Conservation (phyloP, 1,140 invertebrate species). For the Neuroterus valhalla region DNA sequence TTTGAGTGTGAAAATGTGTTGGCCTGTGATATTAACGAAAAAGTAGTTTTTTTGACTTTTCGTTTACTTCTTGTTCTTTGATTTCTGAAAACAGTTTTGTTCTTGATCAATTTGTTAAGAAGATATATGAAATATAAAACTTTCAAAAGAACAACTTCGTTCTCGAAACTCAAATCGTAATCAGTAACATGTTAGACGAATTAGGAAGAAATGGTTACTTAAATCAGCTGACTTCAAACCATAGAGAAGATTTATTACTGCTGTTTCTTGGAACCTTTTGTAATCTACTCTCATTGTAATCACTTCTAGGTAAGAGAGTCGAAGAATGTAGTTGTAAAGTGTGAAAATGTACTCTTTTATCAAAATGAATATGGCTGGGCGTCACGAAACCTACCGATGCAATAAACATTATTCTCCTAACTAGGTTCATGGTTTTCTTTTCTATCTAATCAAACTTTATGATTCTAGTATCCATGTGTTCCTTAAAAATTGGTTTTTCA, state of each 20-base stretch:
- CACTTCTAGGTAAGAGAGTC: conserved; percentile 2
- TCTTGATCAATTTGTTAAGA: too few relatives aligned
- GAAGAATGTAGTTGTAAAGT: background rate
- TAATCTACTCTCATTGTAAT: conserved; percentile 8
- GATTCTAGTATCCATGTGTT: background rate
- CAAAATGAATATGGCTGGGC: background rate
- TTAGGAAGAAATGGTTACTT: too few relatives aligned
- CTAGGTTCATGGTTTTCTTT: background rate
- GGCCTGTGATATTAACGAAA: too few relatives aligned
- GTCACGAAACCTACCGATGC: background rate
- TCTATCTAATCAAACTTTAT: background rate
- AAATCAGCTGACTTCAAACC: background rate
- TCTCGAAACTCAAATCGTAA: too few relatives aligned
- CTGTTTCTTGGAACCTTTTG: background rate
- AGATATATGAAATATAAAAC: too few relatives aligned
- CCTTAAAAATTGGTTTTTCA: too few relatives aligned
- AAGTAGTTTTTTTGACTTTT: too few relatives aligned
- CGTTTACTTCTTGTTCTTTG: too few relatives aligned
- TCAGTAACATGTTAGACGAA: too few relatives aligned
- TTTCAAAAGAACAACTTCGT: too few relatives aligned
- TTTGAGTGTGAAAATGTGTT: too few relatives aligned
- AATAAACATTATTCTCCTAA: background rate
- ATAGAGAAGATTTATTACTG: background rate
- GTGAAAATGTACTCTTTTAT: conserved; percentile 5
- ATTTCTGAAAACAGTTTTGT: too few relatives aligned